These are phyloP conservation scores for Porites lutea DNA, from an alignment of 64 coral and sea anemone species.

Conservation along the genomic window DNA sequence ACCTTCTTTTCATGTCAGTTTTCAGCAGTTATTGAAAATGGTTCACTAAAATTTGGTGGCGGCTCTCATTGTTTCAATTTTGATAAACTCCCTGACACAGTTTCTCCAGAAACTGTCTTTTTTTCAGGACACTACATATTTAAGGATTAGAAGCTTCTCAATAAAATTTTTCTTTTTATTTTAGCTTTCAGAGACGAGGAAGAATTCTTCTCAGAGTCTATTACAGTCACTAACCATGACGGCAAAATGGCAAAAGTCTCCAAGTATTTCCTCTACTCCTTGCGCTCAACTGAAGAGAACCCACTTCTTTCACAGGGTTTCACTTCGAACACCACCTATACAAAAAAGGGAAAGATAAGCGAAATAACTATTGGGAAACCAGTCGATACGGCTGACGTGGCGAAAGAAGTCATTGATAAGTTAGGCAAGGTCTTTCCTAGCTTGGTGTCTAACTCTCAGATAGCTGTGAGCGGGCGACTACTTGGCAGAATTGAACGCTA, in stretches of 20 bases:
- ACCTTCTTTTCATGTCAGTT: no score
- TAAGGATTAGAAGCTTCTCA: neutral
- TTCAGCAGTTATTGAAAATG: no score
- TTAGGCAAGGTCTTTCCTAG: constrained; percentile 30
- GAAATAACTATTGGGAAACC: constrained; percentile 6
- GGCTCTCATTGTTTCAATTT: no score
- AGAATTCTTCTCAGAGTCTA: constrained; percentile 3
- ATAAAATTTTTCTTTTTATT: neutral
- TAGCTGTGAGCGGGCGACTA: neutral
- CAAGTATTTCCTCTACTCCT: neutral
- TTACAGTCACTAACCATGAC: constrained; percentile 32
- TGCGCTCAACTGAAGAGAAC: neutral
- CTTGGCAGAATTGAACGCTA: neutral
- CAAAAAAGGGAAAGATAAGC: neutral
- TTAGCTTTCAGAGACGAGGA: constrained; percentile 34
- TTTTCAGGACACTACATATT: neutral
- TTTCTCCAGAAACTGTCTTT: no score
- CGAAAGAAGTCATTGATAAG: neutral
- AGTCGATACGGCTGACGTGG: neutral
- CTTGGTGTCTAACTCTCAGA: neutral
- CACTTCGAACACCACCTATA: neutral
- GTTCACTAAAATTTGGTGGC: no score
- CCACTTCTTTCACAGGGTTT: neutral
- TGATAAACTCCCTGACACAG: no score
- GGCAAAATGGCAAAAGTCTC: neutral